Conservation (phyloP, 2,113 vertebrate genomes). For the Syngnathoides biaculeatus region DNA sequence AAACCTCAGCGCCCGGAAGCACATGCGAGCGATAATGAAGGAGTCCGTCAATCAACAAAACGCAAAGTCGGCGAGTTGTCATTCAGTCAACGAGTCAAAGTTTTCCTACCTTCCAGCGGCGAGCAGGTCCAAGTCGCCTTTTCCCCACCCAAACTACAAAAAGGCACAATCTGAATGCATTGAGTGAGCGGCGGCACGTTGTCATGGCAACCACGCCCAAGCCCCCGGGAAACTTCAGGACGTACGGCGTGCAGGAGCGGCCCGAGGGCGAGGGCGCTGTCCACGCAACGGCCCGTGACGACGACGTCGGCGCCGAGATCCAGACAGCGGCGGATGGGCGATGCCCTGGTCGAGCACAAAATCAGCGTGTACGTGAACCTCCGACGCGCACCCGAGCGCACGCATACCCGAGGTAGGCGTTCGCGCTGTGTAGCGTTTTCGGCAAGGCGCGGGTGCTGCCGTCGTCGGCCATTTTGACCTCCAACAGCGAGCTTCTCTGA, state of each 20-base stretch:
- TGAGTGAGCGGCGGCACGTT: not conserved
- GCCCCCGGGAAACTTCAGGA: not conserved
- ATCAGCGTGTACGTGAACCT: not conserved
- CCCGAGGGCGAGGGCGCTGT: slow-evolving; percentile 82
- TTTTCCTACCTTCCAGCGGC: slow-evolving; percentile 81
- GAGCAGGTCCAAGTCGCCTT: slow-evolving; percentile 78
- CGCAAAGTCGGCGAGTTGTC: too few relatives aligned
- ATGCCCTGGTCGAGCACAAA: slow-evolving; percentile 61
- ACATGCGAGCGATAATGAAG: too few relatives aligned
- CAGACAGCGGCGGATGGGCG: slow-evolving; percentile 79
- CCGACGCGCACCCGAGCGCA: not conserved
- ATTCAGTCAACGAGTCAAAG: not conserved
- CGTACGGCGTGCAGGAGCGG: slow-evolving; percentile 83
- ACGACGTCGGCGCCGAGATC: slow-evolving; percentile 83
- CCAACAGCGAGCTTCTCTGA: slow-evolving; percentile 73
- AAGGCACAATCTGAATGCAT: slow-evolving; percentile 3
- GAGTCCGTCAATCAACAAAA: not conserved
- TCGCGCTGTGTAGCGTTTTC: slow-evolving; percentile 79
- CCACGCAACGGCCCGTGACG: slow-evolving; percentile 81
- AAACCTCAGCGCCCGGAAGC: not conserved
- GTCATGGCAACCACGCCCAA: not conserved
- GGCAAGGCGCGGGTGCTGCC: slow-evolving; percentile 67
- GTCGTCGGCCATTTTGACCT: slow-evolving; percentile 63
- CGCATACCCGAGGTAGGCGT: slow-evolving; percentile 80
- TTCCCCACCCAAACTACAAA: slow-evolving; percentile 83